phyloP scores from a whole-genome alignment of 2,113 vertebrate genomes.

The Oreocharis arfaki region DNA sequence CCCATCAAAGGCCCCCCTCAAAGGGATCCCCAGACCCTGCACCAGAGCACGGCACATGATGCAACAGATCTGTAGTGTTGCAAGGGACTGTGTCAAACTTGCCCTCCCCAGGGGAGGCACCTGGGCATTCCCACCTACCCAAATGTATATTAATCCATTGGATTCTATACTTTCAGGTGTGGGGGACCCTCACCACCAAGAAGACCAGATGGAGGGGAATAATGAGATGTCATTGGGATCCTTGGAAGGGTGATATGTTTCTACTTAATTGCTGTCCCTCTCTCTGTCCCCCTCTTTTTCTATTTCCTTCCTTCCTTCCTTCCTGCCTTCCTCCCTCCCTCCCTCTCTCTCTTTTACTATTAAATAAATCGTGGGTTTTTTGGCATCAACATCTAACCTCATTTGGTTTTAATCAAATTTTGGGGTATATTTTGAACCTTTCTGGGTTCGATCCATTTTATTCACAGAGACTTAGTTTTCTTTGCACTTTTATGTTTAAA shows the following conservation, averaged over 20 bases:
- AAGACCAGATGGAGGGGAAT: neutral
- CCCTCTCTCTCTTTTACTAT: neutral
- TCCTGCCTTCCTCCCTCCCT: neutral
- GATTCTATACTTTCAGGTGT: fast-evolving
- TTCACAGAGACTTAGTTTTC: neutral
- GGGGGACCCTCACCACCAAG: neutral
- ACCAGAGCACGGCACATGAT: neutral
- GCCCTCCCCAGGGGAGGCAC: neutral
- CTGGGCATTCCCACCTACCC: neutral
- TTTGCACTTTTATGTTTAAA: neutral
- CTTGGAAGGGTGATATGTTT: neutral
- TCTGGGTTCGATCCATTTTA: neutral
- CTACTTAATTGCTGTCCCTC: neutral
- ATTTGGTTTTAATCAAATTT: neutral
- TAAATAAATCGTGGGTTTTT: neutral
- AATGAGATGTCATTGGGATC: neutral
- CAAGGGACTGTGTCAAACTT: neutral
- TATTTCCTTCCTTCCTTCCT: neutral
- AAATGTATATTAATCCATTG: neutral
- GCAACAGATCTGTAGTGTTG: neutral
- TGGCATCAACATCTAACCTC: neutral
- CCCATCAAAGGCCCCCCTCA: neutral
- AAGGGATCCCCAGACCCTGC: neutral
- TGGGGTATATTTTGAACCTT: neutral
- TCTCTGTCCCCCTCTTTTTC: neutral